These are phyloP conservation scores for Panthera leo DNA, from an alignment of 2,113 vertebrate genomes.

Conservation along the genomic window DNA sequence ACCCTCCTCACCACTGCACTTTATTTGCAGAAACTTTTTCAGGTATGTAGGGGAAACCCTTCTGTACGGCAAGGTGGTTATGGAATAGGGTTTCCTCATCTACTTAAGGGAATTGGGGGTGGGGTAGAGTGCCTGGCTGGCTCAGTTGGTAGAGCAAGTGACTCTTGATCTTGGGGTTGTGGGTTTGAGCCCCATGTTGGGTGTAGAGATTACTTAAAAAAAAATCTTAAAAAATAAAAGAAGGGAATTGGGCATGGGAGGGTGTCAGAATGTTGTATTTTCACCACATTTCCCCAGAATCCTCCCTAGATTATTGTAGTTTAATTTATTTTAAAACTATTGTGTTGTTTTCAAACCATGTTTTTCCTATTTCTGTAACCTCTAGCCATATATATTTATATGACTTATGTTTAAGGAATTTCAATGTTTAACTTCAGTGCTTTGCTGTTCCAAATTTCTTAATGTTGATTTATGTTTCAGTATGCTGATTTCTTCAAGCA, in stretches of 20 bases:
- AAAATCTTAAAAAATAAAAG: not conserved
- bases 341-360: not conserved
- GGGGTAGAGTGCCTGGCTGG: not conserved
- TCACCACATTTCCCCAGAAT: not conserved
- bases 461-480: not conserved
- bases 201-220: too few relatives aligned
- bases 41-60: not conserved
- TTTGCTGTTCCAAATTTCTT: not conserved
- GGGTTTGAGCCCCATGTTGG: not conserved
- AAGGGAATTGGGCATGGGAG: not conserved
- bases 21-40: not conserved
- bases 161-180: not conserved
- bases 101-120: not conserved
- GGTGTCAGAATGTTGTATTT: not conserved
- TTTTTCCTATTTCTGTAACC: not conserved
- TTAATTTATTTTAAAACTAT: not conserved
- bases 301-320: not conserved
- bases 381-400: not conserved
- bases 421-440: not conserved
- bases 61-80: not conserved
- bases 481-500: not conserved
- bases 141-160: not conserved
- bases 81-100: not conserved
- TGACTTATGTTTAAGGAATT: not conserved
- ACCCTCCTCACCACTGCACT: not conserved